A percentile compares a stretch with the other conserved stretches of the same genome.
Evolutionary conservation across 2,797 vertebrate species (phyloP).

Genomic region (Sebastes wilsoni): DNA sequence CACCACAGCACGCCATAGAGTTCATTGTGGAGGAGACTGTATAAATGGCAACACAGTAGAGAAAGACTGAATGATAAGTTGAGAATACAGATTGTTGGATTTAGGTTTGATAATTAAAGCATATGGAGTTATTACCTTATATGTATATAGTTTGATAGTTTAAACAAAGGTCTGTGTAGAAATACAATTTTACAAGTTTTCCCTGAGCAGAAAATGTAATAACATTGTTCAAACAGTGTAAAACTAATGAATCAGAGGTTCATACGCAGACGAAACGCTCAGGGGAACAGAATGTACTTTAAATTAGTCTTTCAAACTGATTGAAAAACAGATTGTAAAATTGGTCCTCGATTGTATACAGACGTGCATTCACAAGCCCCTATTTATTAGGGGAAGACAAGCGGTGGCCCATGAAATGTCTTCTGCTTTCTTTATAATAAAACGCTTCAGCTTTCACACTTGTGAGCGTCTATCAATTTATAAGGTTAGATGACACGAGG

Average conservation of each 20-base stretch:
- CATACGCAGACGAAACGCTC: background rate
- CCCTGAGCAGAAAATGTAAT: background rate
- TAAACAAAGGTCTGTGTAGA: constrained; percentile 7
- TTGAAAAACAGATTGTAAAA: constrained; percentile 45
- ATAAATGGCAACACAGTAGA: constrained; percentile 26
- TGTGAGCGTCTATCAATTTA: constrained; percentile 57
- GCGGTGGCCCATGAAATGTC: constrained; percentile 48
- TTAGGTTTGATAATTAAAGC: constrained; percentile 8
- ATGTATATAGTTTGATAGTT: constrained; percentile 38
- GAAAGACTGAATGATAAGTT: background rate
- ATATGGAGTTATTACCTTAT: background rate
- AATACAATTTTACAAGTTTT: constrained; percentile 1
- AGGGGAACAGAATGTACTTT: constrained; percentile 5
- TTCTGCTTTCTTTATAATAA: constrained; percentile 80
- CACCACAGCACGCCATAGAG: constrained; percentile 82
- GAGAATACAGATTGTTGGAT: background rate
- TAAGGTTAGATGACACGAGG: constrained; percentile 47
- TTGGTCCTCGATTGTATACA: constrained; percentile 3
- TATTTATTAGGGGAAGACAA: constrained; percentile 53
- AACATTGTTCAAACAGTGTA: constrained; percentile 1
- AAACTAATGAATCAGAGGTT: constrained; percentile 2
- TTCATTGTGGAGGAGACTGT: constrained; percentile 85
- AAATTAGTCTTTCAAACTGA: constrained; percentile 32
- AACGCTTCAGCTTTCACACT: constrained; percentile 65
- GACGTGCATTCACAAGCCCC: constrained; percentile 37